Evolutionary conservation across 1,140 invertebrate genomes (phyloP).

Genomic region (Vanessa tameamea): DNA sequence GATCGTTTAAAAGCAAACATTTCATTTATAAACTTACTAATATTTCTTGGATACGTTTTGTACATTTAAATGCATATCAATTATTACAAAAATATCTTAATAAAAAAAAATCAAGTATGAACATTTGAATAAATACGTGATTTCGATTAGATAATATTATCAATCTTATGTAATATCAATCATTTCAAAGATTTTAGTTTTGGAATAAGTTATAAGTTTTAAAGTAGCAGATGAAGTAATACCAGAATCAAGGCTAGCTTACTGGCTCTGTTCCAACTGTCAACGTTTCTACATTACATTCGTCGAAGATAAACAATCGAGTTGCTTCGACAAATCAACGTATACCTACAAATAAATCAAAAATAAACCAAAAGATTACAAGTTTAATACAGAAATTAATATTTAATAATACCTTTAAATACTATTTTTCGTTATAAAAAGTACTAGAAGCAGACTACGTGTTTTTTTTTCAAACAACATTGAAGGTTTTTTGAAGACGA

Average conservation of each 20-base stretch:
- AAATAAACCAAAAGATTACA: not conserved
- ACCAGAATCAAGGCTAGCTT: conserved; percentile 11
- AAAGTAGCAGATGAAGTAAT: conserved; percentile 12
- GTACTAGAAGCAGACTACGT: no score
- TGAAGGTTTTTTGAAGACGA: no score
- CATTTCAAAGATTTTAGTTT: not conserved
- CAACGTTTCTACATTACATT: conserved; percentile 22
- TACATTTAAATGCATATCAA: no score
- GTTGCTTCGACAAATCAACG: conserved; percentile 2
- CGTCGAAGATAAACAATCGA: conserved; percentile 28
- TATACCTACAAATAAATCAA: not conserved
- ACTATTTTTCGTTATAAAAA: no score
- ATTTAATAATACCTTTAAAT: no score
- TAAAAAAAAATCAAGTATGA: not conserved
- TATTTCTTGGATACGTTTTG: no score
- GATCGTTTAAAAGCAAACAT: no score
- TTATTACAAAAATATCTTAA: no score
- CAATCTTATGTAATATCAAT: not conserved
- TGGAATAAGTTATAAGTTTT: conserved; percentile 1
- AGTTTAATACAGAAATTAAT: no score
- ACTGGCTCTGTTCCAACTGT: conserved; percentile 25
- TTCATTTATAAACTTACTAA: no score
- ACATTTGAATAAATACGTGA: not conserved
- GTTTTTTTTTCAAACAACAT: no score
- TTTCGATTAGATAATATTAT: not conserved